phyloP scores from a whole-genome alignment of 2,888 invertebrate genomes.

The Euclidia mi region DNA sequence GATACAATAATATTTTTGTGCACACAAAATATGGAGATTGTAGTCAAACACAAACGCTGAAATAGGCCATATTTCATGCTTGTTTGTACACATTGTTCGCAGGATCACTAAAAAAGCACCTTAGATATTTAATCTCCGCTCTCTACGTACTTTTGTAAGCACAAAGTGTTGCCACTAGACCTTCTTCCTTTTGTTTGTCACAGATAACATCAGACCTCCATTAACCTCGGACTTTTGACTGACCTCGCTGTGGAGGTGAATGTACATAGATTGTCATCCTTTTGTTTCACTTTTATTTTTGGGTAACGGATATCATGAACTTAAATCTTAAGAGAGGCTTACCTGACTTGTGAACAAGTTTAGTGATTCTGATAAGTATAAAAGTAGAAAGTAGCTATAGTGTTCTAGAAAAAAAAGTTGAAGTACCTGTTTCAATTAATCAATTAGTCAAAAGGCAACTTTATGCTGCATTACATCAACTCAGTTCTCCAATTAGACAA shows the following conservation, averaged over 20 bases:
- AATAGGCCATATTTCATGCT: slow-evolving; percentile 24
- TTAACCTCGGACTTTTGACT: slow-evolving; percentile 56
- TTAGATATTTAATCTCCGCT: slow-evolving; percentile 40
- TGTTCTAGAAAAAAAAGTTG: too few relatives aligned
- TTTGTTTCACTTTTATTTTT: too few relatives aligned
- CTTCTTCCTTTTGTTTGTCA: slow-evolving; percentile 52
- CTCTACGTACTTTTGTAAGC: slow-evolving; percentile 43
- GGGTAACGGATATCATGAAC: too few relatives aligned
- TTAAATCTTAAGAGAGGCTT: too few relatives aligned
- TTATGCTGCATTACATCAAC: too few relatives aligned
- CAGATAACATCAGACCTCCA: slow-evolving; percentile 62
- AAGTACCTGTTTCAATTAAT: too few relatives aligned
- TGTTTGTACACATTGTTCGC: slow-evolving; percentile 23
- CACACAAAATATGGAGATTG: slow-evolving; percentile 22
- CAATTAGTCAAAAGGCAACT: too few relatives aligned
- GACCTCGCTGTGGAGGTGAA: slow-evolving; percentile 3
- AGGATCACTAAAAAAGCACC: slow-evolving; percentile 34
- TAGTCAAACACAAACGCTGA: slow-evolving; percentile 28
- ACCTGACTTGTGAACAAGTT: too few relatives aligned
- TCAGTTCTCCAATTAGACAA: too few relatives aligned
- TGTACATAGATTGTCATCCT: too few relatives aligned
- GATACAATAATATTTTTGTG: slow-evolving; percentile 23
- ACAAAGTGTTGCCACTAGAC: slow-evolving; percentile 53
- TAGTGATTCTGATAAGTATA: too few relatives aligned
- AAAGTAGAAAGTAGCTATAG: too few relatives aligned